Base-by-base conservation (phyloP, 2,113 vertebrate genomes). In the Actinemys pallida region DNA sequence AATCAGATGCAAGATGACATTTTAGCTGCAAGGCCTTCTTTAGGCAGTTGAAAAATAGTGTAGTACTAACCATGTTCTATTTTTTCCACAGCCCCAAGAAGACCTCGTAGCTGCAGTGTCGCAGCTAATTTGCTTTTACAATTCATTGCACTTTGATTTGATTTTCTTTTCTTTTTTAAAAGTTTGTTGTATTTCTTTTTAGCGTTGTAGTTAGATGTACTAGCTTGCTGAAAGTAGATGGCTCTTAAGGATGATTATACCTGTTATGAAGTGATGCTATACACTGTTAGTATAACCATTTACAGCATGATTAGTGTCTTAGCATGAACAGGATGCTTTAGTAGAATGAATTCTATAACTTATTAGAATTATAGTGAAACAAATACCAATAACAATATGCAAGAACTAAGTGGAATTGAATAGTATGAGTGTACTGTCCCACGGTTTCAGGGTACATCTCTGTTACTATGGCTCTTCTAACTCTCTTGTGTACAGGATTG, bases 331-430 rank as follows among this genome's bases (percentile, higher is more conserved):
- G 86, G 35, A 92, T 96, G 80, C 92, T 90, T 94, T 82, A 39
- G 4, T 88, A 93, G 94, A 96, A 92, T 92, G 93, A 76, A 53
- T 97, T 98, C 96, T 89, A 0, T 92, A 87, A 87, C 1, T 87
- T 85, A 92, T 90, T 94, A 95, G 78, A 93, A 87, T 96, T 93
- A 83, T 94, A 35, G 80, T 96, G 90, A 96, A 95, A 90, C 35
- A 97, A 96, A 94, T 94, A 96, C 94, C 65, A 59, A 83, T 96
- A 92, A 92, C 78, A 95, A 89, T 88, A 65, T 87, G 96, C 90
- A 96, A 95, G 95, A 93, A 72, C 84, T 97, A 95, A 97, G 90
- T 94, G 96, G 94, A 97, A 97, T 90, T 97, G 96, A 69, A 87
- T 95, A 93, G 93, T 93, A 91, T 95, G 89, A 97, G 93, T 93